These are phyloP conservation scores for Okamejei kenojei DNA, from an alignment of 2,797 vertebrate species.

Conservation along the genomic window DNA sequence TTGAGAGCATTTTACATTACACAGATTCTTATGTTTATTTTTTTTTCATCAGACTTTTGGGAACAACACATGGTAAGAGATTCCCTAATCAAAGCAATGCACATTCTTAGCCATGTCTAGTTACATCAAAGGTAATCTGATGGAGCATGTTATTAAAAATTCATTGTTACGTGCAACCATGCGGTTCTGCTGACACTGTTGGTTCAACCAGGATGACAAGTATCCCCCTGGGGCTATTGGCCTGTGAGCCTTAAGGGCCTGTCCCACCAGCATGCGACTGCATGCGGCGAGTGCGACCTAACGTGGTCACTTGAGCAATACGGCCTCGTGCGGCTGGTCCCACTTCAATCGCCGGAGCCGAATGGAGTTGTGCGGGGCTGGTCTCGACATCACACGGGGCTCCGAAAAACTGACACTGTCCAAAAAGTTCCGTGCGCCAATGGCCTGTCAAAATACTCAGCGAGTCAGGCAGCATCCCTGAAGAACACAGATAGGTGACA, in stretches of 20 bases:
- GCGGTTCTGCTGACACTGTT: not conserved
- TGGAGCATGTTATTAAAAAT: not conserved
- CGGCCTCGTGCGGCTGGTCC: too few relatives aligned
- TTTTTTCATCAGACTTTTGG: not conserved
- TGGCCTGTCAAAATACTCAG: too few relatives aligned
- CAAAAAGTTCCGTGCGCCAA: too few relatives aligned
- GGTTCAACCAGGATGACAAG: not conserved
- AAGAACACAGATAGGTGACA: too few relatives aligned
- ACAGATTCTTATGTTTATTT: not conserved
- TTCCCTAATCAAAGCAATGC: not conserved
- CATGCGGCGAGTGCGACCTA: too few relatives aligned
- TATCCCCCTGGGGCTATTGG: not conserved
- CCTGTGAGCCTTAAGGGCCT: not conserved
- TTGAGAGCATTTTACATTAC: not conserved
- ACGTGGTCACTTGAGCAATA: too few relatives aligned
- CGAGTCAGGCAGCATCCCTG: too few relatives aligned
- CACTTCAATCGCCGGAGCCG: too few relatives aligned
- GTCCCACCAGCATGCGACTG: too few relatives aligned
- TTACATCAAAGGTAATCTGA: not conserved
- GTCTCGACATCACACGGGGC: too few relatives aligned
- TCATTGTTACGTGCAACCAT: not conserved
- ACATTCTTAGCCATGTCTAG: not conserved
- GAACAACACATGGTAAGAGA: not conserved
- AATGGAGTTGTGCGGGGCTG: too few relatives aligned
- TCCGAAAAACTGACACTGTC: too few relatives aligned